A percentile compares a stretch with the other conserved stretches of the same genome.
These are phyloP conservation scores for Drosophila helvetica DNA, from an alignment of 2,888 invertebrate species.

Conservation along the genomic window DNA sequence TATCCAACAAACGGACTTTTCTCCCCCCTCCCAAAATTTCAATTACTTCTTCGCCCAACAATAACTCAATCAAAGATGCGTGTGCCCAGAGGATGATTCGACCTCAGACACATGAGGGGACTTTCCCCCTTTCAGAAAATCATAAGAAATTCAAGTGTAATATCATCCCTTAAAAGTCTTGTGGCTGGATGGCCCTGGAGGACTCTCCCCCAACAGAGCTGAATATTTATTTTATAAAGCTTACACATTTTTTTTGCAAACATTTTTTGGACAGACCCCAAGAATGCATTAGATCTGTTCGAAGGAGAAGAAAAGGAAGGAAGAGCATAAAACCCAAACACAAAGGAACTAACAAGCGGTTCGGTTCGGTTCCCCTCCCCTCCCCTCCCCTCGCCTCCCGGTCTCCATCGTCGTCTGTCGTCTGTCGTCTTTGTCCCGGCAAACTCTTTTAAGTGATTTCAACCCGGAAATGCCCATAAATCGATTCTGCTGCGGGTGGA, in stretches of 20 bases:
- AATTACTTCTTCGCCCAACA: slow-evolving; percentile 56
- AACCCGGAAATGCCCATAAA: slow-evolving; percentile 78
- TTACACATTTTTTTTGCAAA: slow-evolving; percentile 68
- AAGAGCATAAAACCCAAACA: slow-evolving; percentile 50
- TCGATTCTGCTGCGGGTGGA: slow-evolving; percentile 60
- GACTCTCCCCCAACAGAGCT: slow-evolving; percentile 15
- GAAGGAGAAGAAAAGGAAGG: slow-evolving; percentile 25
- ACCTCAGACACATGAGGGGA: slow-evolving; percentile 11
- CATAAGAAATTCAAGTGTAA: slow-evolving; percentile 40
- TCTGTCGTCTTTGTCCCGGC: slow-evolving; percentile 18
- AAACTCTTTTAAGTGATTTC: slow-evolving; percentile 74
- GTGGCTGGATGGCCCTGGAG: neutral
- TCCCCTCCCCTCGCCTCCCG: slow-evolving; percentile 3
- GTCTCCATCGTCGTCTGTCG: slow-evolving; percentile 13
- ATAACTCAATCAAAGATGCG: slow-evolving; percentile 59
- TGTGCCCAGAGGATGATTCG: slow-evolving; percentile 20
- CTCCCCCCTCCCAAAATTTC: slow-evolving; percentile 25
- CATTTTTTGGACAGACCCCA: slow-evolving; percentile 54
- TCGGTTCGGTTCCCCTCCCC: neutral
- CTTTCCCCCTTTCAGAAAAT: neutral
- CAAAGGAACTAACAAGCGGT: slow-evolving; percentile 69
- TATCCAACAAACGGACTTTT: slow-evolving; percentile 10
- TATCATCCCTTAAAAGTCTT: slow-evolving; percentile 49
- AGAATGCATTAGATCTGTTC: slow-evolving; percentile 53
- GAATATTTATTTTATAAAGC: slow-evolving; percentile 75